Evolutionary conservation across 2,797 vertebrate species (phyloP), one percentile per base, ranked within the genome.

Genomic region (Hippoglossus hippoglossus): DNA sequence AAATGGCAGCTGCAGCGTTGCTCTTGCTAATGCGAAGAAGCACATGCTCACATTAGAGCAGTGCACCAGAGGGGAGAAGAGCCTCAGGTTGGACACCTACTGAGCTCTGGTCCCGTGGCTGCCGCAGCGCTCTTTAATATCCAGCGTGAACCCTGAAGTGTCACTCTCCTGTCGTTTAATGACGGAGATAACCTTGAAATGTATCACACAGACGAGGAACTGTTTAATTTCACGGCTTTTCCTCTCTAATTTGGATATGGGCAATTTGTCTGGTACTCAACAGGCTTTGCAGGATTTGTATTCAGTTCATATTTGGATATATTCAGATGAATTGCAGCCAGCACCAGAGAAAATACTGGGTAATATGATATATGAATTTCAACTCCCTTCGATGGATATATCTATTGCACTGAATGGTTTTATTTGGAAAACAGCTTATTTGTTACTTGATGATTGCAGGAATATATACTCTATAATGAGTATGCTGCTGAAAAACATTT

Each of bases 11-110:
- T 46, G 75, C 69, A 26, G 57, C 51, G 54, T 65, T 71, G 78
- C 63, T 77, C 72, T 56, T 52, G 82, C 77, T 89, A 83, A 92
- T 90, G 84, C 50, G 62, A 76, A 76, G 73, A 72, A 82, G 81
- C 83, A 73, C 78, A 59, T 55, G 66, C 63, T 75, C 76, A 67
- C 68, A 82, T 89, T 74, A 73, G 77, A 88, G 67, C 53, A 9
- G 73, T 3, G 67, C 75, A 77, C 77, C 78, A 72, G 70, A 86
- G 80, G 73, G 70, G 63, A 82, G 69, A 60, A 41, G 36, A 47
- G 76, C 86, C 83, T 63, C 57, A 57, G 83, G 80, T 88, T 46
- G 77, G 82, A 86, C 84, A 75, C 87, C 87, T 73, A 79, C 81
- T 50, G 77, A 69, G 89, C 62, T 51, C 55, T 5, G 73, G 85